These are phyloP conservation scores for Morone chrysops DNA, from an alignment of 2,113 vertebrate species.

Conservation along the genomic window DNA sequence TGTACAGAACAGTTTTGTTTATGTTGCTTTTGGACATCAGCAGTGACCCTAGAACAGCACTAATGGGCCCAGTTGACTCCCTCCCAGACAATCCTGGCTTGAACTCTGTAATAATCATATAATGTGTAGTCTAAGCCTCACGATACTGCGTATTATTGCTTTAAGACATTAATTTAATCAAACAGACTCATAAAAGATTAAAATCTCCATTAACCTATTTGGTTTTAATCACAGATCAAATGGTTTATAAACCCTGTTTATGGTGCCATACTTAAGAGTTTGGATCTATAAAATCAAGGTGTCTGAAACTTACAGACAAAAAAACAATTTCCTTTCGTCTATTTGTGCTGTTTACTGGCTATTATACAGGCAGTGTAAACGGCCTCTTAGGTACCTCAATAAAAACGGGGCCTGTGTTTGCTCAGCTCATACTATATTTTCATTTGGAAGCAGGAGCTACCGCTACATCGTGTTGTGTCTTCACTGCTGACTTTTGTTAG, in stretches of 20 bases:
- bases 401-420: conserved; percentile 56
- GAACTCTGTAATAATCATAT: background rate
- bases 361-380: conserved; percentile 61
- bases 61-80: background rate
- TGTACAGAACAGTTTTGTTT: background rate
- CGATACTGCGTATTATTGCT: background rate
- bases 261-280: conserved; percentile 45
- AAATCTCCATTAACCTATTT: conserved; percentile 38
- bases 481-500: conserved; percentile 11
- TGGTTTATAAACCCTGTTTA: conserved; percentile 68
- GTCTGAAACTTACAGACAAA: conserved; percentile 56
- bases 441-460: conserved; percentile 2
- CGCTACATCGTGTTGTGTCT: background rate
- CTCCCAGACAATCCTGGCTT: background rate
- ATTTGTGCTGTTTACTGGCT: conserved; percentile 65
- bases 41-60: background rate
- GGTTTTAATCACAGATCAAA: conserved; percentile 59
- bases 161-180: conserved; percentile 24
- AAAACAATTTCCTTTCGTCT: conserved; percentile 51
- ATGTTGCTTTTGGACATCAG: background rate
- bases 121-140: background rate
- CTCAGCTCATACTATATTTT: conserved; percentile 22
- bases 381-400: conserved; percentile 57
- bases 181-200: conserved; percentile 42
- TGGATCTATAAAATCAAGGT: conserved; percentile 73